Percentiles rank a stretch among this genome's conserved stretches.
Evolutionary conservation across 1,140 invertebrate species (phyloP).

Genomic region (Pseudobourletiella spinata): DNA sequence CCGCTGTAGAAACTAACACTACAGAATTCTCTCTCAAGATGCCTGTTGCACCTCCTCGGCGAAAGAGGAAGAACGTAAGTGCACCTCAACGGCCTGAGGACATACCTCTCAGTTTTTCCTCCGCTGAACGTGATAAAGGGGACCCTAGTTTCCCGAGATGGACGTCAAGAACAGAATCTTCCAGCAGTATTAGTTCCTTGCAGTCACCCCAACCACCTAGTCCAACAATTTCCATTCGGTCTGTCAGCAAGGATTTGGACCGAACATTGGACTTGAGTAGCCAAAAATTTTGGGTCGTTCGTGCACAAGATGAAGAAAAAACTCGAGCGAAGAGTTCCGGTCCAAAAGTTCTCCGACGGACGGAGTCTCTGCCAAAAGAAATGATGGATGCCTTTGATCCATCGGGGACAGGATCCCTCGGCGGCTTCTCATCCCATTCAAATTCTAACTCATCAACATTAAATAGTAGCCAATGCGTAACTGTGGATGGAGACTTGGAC

Average conservation of each 20-base stretch:
- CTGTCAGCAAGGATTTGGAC: constrained; percentile 14
- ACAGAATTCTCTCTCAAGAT: constrained; percentile 38
- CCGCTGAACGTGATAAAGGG: neutral
- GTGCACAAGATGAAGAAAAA: constrained; percentile 54
- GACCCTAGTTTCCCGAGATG: neutral
- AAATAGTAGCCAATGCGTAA: neutral
- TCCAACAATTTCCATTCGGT: constrained; percentile 30
- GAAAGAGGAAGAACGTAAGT: constrained; percentile 54
- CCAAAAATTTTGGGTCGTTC: constrained; percentile 23
- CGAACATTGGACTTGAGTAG: constrained; percentile 13
- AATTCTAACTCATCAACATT: constrained; percentile 25
- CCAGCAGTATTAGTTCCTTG: neutral
- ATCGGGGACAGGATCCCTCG: constrained; percentile 18
- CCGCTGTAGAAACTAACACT: constrained; percentile 36
- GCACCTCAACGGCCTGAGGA: neutral
- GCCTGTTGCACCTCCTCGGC: constrained; percentile 70
- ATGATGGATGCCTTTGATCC: constrained; percentile 26
- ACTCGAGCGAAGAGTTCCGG: constrained; percentile 54
- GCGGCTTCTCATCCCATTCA: constrained; percentile 17
- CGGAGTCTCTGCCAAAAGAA: constrained; percentile 41
- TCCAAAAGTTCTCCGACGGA: constrained; percentile 50
- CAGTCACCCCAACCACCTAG: constrained; percentile 20
- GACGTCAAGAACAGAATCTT: neutral
- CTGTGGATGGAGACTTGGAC: neutral
- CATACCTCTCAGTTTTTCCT: neutral